These are phyloP conservation scores for Lethenteron camtschaticum DNA, from an alignment of 2,113 vertebrate species.

Conservation along the genomic window DNA sequence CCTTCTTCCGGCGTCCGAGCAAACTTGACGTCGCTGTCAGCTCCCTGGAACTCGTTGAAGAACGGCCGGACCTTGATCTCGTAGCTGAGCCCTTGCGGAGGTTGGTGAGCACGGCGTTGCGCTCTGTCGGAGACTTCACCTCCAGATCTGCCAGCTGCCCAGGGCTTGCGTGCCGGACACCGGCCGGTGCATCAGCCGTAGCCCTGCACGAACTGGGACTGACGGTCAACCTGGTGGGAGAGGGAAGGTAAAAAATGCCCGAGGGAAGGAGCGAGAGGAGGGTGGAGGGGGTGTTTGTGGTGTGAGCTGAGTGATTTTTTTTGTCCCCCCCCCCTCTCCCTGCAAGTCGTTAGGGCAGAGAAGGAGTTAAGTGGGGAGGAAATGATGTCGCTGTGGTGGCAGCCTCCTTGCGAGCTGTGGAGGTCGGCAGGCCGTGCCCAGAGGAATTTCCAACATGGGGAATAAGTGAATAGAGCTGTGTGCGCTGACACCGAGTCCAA, in stretches of 20 bases:
- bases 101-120: slow-evolving; percentile 41
- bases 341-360: too few relatives aligned
- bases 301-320: too few relatives aligned
- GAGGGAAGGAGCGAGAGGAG: background rate
- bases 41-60: slow-evolving; percentile 96
- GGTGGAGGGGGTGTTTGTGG: background rate
- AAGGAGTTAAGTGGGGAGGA: too few relatives aligned
- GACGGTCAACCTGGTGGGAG: slow-evolving; percentile 57
- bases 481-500: too few relatives aligned
- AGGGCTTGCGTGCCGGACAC: slow-evolving; percentile 48
- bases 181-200: slow-evolving; percentile 78
- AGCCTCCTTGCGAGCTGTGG: too few relatives aligned
- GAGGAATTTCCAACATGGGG: too few relatives aligned
- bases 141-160: slow-evolving; percentile 61
- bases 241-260: slow-evolving; percentile 5
- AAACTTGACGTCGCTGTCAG: slow-evolving; percentile 80
- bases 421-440: too few relatives aligned
- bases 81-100: slow-evolving; percentile 72
- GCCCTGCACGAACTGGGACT: slow-evolving; percentile 93
- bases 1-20: slow-evolving; percentile 81
- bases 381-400: too few relatives aligned
- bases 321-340: too few relatives aligned
- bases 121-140: slow-evolving; percentile 63
- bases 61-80: slow-evolving; percentile 91
- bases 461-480: too few relatives aligned